A percentile compares a stretch with the other conserved stretches of the same genome.
These are phyloP conservation scores for Neelides sp. DNA, from an alignment of 1,140 invertebrate species.

Conservation along the genomic window DNA sequence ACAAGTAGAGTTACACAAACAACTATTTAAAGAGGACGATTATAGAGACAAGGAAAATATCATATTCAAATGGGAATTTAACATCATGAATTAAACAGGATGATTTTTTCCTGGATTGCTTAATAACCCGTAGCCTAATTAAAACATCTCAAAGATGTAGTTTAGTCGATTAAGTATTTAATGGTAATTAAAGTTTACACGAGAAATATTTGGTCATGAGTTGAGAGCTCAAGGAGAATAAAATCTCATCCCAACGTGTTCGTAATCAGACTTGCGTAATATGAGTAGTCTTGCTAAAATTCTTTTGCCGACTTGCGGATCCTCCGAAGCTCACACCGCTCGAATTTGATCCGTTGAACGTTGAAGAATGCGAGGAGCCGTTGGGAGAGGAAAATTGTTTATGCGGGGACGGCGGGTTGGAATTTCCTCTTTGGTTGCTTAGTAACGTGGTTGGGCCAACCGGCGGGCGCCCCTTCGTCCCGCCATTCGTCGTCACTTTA, in stretches of 20 bases:
- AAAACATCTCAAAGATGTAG: too few species aligned
- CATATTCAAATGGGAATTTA: too few species aligned
- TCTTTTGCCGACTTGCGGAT: constrained; percentile 1
- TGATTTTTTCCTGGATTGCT: too few species aligned
- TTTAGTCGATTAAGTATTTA: too few species aligned
- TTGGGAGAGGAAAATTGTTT: constrained; percentile 3
- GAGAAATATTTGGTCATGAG: too few species aligned
- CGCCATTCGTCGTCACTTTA: background rate
- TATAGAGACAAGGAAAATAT: too few species aligned
- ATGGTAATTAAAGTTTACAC: too few species aligned
- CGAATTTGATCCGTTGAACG: constrained; percentile 3
- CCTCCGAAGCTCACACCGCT: constrained; percentile 2
- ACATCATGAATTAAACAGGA: too few species aligned
- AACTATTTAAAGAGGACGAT: too few species aligned
- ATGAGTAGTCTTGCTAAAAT: constrained; percentile 26
- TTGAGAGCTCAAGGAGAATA: too few species aligned
- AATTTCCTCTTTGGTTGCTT: background rate
- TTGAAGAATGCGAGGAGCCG: constrained; percentile 11
- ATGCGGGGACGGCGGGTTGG: constrained; percentile 1
- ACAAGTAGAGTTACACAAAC: too few species aligned
- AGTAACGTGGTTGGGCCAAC: background rate
- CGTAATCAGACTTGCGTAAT: constrained; percentile 30
- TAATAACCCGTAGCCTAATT: too few species aligned
- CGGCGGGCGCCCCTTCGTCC: background rate
- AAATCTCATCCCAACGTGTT: background rate